Evolutionary conservation across 2,113 vertebrate species (phyloP), one percentile per base, ranked within the genome.

Genomic region (Eonycteris spelaea): DNA sequence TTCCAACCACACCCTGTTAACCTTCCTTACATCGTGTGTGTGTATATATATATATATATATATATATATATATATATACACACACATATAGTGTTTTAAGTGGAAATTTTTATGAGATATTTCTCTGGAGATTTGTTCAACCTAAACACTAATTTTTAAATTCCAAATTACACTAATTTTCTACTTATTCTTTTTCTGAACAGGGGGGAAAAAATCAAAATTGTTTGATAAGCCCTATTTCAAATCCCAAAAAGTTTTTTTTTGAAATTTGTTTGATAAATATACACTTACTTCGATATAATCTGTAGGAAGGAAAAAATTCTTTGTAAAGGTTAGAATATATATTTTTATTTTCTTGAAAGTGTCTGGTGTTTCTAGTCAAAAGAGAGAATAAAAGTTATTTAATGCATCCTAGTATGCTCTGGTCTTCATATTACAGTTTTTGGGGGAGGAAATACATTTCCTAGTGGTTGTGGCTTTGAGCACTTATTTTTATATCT

Each of bases 1-100:
- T 94, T 85, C 89, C 84, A 93, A 95, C 89, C 84, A 93, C 91
- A 97, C 70, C 30, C 77, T 91, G 48, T 94, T 86, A 97, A 84
- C 59, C 15, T 90, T 93, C 40, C 53, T 95, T 94, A 87, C 57
- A 74, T 95, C 92, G 48, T 48, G 48, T 48, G 48, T 48, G 48
- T 48, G 48, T 48, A 3, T 48, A 21, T 38, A 82, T 70, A 40
- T 40, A 40, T 40, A 40, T 40, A 40, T 40, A 40, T 40, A 40
- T 40, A 40, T 40, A 40, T 40, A 40, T n/a, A n/a, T 40, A 40
- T 40, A 40, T 40, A 11, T 11, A 11, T 11, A 11, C 51, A 22
- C 59, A 63, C 35, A 48, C 38, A 16, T 40, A 75, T 71, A 40
- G 40, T 65, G n/a, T 75, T 94, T 74, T 85, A 96, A 92, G 18